phyloP scores from a whole-genome alignment of 2,113 vertebrate genomes.

The Poecile atricapillus region DNA sequence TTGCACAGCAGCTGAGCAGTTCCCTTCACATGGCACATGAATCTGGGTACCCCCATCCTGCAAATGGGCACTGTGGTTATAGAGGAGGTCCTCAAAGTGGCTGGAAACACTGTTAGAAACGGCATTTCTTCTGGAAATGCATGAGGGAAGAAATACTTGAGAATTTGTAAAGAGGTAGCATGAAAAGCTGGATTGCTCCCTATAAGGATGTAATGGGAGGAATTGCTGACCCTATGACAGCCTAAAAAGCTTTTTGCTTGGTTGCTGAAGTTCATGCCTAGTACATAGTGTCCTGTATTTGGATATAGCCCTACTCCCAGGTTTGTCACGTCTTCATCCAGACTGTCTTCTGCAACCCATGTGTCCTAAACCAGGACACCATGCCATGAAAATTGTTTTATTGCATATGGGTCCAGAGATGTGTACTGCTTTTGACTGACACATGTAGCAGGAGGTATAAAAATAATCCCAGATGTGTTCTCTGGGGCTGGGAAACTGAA shows the following conservation, averaged over 20 bases:
- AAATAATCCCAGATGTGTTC: background rate
- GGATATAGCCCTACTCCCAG: background rate
- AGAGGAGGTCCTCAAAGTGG: background rate
- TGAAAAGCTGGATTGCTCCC: background rate
- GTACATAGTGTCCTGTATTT: background rate
- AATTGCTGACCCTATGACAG: background rate
- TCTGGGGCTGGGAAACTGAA: background rate
- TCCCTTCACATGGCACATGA: background rate
- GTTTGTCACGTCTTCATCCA: background rate
- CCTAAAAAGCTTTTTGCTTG: background rate
- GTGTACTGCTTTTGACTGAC: background rate
- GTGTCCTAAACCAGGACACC: too few relatives aligned
- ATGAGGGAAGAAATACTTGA: background rate
- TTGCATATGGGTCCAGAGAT: background rate
- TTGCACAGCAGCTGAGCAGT: background rate
- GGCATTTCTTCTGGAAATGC: background rate
- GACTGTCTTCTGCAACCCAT: background rate
- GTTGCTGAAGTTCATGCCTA: background rate
- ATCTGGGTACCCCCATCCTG: background rate
- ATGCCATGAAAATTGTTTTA: background rate
- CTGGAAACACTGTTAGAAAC: background rate
- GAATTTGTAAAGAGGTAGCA: background rate
- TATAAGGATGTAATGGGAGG: background rate
- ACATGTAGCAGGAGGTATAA: background rate
- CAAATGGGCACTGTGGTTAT: background rate